Evolutionary conservation across 2,113 vertebrate genomes (phyloP).

Genomic region (Nipponia nippon): DNA sequence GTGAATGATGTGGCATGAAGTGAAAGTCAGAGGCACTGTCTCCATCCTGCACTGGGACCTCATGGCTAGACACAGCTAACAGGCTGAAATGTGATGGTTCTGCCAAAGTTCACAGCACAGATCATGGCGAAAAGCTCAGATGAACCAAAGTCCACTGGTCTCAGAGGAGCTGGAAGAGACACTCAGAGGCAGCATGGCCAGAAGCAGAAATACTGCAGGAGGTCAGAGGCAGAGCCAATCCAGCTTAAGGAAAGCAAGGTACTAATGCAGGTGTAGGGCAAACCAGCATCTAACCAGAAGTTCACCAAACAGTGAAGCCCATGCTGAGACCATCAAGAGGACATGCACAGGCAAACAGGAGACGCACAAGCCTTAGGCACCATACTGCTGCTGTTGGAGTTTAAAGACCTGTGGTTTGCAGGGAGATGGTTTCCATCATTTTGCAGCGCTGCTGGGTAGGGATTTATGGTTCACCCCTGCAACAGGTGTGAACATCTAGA

Average conservation of each 20-base stretch:
- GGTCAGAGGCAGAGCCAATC: background rate
- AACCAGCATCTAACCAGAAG: background rate
- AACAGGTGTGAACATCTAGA: background rate
- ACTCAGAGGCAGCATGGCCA: background rate
- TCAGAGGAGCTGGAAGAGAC: background rate
- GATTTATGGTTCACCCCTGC: background rate
- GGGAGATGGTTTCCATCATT: background rate
- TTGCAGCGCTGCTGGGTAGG: background rate
- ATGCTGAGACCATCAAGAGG: background rate
- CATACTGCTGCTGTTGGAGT: background rate
- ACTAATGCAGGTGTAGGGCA: background rate
- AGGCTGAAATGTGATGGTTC: background rate
- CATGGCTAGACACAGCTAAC: fast-evolving
- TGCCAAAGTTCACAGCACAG: background rate
- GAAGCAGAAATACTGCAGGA: background rate
- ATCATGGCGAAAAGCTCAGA: background rate
- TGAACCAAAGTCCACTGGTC: background rate
- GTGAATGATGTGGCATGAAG: background rate
- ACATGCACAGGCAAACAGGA: background rate
- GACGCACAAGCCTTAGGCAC: background rate
- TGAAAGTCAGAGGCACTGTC: background rate
- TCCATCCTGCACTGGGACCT: background rate
- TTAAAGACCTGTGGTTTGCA: background rate
- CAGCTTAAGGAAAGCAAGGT: background rate
- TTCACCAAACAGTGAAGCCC: background rate